phyloP scores from a whole-genome alignment of 2,797 vertebrate species.

The Rhynchotus rufescens region DNA sequence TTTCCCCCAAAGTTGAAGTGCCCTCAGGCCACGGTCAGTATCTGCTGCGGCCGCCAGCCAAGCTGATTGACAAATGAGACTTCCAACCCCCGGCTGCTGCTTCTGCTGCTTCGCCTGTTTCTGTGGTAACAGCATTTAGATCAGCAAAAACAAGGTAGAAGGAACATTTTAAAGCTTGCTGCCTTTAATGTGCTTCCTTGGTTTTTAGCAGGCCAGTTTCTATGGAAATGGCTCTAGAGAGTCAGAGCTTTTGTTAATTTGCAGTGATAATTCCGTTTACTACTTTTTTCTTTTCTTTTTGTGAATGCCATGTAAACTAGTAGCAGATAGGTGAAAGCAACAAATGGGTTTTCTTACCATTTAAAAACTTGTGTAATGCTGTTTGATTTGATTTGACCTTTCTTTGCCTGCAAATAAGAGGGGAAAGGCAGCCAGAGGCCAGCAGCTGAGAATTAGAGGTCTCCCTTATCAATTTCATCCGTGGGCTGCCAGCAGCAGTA shows the following conservation, averaged over 20 bases:
- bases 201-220: constrained; percentile 55
- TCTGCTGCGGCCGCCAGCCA: not conserved
- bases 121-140: constrained; percentile 67
- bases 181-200: constrained; percentile 44
- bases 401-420: constrained; percentile 24
- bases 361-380: constrained; percentile 4
- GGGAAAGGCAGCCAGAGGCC: not conserved
- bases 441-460: constrained; percentile 25
- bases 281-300: not conserved
- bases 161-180: constrained; percentile 34
- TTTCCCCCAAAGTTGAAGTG: not conserved
- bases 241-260: constrained; percentile 5
- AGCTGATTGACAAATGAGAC: accelerated
- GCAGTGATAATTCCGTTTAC: not conserved
- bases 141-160: constrained; percentile 53
- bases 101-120: constrained; percentile 34
- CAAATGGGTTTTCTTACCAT: not conserved
- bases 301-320: not conserved
- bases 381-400: constrained; percentile 24
- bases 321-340: not conserved
- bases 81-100: not conserved
- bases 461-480: not conserved
- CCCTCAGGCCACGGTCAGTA: not conserved
- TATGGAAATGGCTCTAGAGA: constrained; percentile 53
- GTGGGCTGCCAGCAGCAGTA: constrained; percentile 10